A percentile compares a stretch with the other conserved stretches of the same genome.
Conservation (phyloP, 2,113 vertebrate species). For the Ictalurus furcatus region DNA sequence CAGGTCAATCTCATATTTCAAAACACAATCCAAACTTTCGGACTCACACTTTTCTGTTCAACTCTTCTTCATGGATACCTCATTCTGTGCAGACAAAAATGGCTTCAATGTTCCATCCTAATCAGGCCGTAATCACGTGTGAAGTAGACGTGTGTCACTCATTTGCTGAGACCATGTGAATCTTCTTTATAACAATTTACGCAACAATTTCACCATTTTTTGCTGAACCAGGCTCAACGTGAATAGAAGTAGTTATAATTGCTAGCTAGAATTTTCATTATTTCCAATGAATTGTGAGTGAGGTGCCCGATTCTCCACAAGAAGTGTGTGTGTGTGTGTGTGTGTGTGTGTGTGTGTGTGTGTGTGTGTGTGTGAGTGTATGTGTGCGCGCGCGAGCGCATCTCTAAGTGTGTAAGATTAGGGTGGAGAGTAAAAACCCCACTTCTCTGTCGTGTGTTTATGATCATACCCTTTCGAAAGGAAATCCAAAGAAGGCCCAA, state of each 20-base stretch:
- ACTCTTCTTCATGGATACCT: not conserved
- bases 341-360: not conserved
- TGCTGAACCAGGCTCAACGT: not conserved
- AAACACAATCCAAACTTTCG: not conserved
- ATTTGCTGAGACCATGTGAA: not conserved
- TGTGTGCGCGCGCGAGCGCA: not conserved
- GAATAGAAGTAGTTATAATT: constrained; percentile 4
- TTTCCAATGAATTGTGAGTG: not conserved
- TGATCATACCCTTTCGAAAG: not conserved
- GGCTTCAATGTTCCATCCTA: not conserved
- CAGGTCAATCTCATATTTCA: not conserved
- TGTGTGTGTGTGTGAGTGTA: not conserved
- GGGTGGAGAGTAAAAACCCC: not conserved
- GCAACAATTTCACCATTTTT: not conserved
- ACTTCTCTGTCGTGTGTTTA: not conserved
- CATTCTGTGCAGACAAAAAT: not conserved
- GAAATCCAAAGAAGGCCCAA: not conserved
- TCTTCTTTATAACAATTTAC: not conserved
- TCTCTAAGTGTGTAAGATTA: not conserved
- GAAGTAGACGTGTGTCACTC: not conserved
- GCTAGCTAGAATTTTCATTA: not conserved
- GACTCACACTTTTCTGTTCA: not conserved
- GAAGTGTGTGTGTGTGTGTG: not conserved
- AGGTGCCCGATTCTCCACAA: not conserved
- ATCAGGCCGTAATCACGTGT: not conserved